Conservation (phyloP, 1,140 invertebrate genomes). For the Drosophila albomicans region DNA sequence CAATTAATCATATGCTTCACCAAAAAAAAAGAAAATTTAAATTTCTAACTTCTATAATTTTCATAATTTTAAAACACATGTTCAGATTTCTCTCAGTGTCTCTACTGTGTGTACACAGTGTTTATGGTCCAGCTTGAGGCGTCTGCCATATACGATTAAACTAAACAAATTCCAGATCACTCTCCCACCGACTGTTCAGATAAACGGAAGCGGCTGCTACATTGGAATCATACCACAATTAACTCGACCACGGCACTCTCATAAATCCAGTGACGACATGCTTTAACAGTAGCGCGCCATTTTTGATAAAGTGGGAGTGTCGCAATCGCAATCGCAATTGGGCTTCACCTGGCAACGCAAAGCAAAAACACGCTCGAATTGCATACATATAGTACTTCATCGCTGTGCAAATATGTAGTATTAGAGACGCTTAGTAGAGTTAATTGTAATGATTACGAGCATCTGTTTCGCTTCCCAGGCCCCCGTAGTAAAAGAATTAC, state of each 20-base stretch:
- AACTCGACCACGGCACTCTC: slow-evolving; percentile 24
- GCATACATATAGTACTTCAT: background rate
- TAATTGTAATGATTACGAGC: slow-evolving; percentile 63
- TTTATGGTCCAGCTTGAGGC: slow-evolving; percentile 5
- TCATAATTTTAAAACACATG: background rate
- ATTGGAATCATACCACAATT: slow-evolving; percentile 1
- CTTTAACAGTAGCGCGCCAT: background rate
- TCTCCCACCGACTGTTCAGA: slow-evolving; percentile 58
- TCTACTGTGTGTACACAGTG: slow-evolving; percentile 3
- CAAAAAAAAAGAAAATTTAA: too few species aligned
- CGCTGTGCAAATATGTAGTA: slow-evolving; percentile 17
- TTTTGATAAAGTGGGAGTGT: slow-evolving; percentile 27
- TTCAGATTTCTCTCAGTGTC: slow-evolving; percentile 1
- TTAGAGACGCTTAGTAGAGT: slow-evolving; percentile 19
- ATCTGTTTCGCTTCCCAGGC: slow-evolving; percentile 40
- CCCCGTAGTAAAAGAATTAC: slow-evolving; percentile 47
- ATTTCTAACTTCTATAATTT: background rate
- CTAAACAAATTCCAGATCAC: slow-evolving; percentile 54
- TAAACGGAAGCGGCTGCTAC: slow-evolving; percentile 22
- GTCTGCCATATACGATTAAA: slow-evolving; percentile 6
- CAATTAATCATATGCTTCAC: too few species aligned
- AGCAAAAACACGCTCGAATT: background rate
- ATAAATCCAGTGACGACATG: slow-evolving; percentile 51
- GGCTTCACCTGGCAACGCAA: slow-evolving; percentile 30
- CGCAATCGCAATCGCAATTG: slow-evolving; percentile 8